Percentiles rank a stretch among this genome's conserved stretches.
phyloP scores from a whole-genome alignment of 2,113 vertebrate species.

The Uropsilus gracilis region DNA sequence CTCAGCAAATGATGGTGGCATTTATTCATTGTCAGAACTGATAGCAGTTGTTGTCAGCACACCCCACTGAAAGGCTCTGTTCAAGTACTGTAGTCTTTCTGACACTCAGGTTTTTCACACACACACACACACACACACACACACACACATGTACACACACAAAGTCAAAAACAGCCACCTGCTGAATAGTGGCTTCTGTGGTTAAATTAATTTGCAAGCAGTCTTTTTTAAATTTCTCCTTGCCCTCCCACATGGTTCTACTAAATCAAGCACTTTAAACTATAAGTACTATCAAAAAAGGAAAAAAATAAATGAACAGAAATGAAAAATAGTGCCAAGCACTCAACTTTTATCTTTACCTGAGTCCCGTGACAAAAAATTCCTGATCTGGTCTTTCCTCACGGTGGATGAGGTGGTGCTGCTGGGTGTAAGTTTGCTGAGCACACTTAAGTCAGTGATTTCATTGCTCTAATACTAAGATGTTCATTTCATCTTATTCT shows the following conservation, averaged over 20 bases:
- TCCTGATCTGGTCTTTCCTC: background rate
- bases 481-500: slow-evolving; percentile 7
- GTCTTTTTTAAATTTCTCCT: slow-evolving; percentile 45
- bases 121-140: too few species aligned
- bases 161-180: background rate
- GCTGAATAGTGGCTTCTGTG: slow-evolving; percentile 30
- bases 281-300: background rate
- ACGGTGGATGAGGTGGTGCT: background rate
- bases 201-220: slow-evolving; percentile 34
- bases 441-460: background rate
- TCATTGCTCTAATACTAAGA: background rate
- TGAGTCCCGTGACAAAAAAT: background rate
- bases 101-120: slow-evolving; percentile 11
- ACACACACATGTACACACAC: too few species aligned
- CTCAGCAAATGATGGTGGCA: background rate
- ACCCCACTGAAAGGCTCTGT: background rate
- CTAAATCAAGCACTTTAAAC: slow-evolving; percentile 34
- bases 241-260: background rate
- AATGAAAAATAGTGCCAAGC: background rate
- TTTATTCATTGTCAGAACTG: background rate
- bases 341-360: background rate
- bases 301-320: background rate
- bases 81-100: slow-evolving; percentile 8
- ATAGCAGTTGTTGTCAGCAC: background rate
- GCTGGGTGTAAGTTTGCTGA: background rate